Evolutionary conservation across 2,888 invertebrate species (phyloP).

Genomic region (Apamea sordens): DNA sequence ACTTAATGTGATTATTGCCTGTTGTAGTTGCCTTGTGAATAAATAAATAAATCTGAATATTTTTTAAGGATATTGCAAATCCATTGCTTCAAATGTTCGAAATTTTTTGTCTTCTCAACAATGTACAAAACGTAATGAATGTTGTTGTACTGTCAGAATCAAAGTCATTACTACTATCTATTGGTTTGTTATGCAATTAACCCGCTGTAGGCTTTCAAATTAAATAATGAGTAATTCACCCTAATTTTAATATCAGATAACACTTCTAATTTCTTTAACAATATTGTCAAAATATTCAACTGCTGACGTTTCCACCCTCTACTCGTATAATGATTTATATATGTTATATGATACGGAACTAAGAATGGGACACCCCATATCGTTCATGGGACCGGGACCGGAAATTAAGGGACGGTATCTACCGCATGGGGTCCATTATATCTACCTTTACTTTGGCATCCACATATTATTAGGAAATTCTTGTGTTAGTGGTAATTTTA

Average conservation of each 20-base stretch:
- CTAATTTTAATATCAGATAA: conserved; percentile 7
- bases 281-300: conserved; percentile 38
- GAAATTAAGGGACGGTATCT: conserved; percentile 52
- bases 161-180: not conserved
- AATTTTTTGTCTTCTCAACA: not conserved
- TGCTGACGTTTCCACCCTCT: conserved; percentile 27
- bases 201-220: not conserved
- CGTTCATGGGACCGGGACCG: conserved; percentile 37
- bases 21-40: too few species aligned
- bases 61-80: not conserved
- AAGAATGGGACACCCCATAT: conserved; percentile 33
- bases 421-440: not conserved
- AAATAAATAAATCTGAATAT: not conserved
- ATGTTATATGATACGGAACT: conserved; percentile 28
- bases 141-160: not conserved
- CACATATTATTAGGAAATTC: not conserved
- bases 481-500: not conserved
- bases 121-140: not conserved
- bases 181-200: too few species aligned
- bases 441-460: conserved; percentile 5
- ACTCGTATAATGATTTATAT: conserved; percentile 36
- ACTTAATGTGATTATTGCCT: too few species aligned
- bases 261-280: conserved; percentile 7
- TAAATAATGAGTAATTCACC: not conserved
- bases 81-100: not conserved